Conservation (phyloP, 2,797 vertebrate species). For the Chelonia mydas region DNA sequence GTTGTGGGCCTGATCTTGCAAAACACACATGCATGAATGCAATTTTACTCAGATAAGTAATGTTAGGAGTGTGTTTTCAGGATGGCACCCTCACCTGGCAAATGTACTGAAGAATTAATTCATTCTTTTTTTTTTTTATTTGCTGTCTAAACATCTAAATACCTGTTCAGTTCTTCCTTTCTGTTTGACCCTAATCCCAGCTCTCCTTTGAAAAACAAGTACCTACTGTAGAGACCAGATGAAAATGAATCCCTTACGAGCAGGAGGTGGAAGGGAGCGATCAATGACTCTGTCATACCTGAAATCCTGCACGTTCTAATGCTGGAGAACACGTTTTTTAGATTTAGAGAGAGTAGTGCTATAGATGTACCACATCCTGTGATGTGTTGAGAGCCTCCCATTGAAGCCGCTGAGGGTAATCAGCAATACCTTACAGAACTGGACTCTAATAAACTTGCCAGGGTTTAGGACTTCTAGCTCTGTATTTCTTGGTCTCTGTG, state of each 20-base stretch:
- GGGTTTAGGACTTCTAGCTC: neutral
- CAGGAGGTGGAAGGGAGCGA: slow-evolving; percentile 3
- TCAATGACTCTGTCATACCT: neutral
- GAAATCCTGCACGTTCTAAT: neutral
- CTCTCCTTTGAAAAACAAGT: neutral
- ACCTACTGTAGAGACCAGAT: neutral
- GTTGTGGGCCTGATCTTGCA: too few relatives aligned
- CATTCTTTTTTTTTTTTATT: neutral
- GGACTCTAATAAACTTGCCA: too few relatives aligned
- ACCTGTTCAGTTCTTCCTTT: slow-evolving; percentile 12
- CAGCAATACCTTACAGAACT: too few relatives aligned
- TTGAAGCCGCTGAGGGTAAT: neutral
- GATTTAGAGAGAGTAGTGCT: slow-evolving; percentile 24
- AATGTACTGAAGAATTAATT: slow-evolving; percentile 47
- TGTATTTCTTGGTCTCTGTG: neutral
- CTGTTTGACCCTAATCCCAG: rapidly evolving
- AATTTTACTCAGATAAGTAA: too few relatives aligned
- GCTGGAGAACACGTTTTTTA: neutral
- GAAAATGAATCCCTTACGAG: neutral
- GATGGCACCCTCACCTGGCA: neutral
- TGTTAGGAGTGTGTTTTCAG: too few relatives aligned
- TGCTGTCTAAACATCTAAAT: slow-evolving; percentile 33
- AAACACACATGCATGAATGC: too few relatives aligned
- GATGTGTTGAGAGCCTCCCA: neutral
- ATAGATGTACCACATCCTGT: neutral